These are phyloP conservation scores for Eurystomus glaucurus DNA, from an alignment of 2,797 vertebrate genomes.

Conservation along the genomic window DNA sequence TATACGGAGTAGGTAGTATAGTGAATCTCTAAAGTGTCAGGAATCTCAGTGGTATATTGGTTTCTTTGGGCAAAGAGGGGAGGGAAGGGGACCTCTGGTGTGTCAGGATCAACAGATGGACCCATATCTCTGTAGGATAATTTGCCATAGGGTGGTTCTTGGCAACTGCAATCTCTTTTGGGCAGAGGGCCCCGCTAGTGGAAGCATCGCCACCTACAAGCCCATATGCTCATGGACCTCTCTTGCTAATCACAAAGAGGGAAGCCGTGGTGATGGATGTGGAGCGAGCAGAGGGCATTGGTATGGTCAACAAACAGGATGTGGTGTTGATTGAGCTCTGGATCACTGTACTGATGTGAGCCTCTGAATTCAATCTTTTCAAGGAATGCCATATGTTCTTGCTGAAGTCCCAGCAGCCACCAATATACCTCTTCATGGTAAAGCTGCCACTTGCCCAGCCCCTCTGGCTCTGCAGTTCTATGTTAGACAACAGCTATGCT, in stretches of 20 bases:
- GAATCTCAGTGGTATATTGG: background rate
- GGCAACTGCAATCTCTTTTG: background rate
- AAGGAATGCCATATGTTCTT: background rate
- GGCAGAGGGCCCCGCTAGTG: accelerated
- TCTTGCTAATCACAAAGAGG: background rate
- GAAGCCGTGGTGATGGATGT: accelerated
- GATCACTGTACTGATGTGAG: background rate
- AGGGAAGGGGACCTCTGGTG: background rate
- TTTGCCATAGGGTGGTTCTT: background rate
- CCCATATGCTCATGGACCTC: background rate
- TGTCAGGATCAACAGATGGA: background rate
- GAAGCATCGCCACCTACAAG: background rate
- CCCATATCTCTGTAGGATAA: background rate
- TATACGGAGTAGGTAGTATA: background rate
- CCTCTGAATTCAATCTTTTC: background rate
- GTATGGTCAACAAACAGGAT: background rate
- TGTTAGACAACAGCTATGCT: background rate
- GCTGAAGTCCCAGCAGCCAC: background rate
- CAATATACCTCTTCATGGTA: background rate
- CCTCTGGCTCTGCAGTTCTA: background rate
- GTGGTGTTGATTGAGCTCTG: background rate
- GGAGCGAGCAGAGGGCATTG: background rate
- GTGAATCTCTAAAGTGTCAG: background rate
- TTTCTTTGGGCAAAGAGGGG: background rate
- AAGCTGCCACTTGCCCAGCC: background rate